Evolutionary conservation across 2,888 invertebrate species (phyloP).

Genomic region (Rhagonycha lutea): DNA sequence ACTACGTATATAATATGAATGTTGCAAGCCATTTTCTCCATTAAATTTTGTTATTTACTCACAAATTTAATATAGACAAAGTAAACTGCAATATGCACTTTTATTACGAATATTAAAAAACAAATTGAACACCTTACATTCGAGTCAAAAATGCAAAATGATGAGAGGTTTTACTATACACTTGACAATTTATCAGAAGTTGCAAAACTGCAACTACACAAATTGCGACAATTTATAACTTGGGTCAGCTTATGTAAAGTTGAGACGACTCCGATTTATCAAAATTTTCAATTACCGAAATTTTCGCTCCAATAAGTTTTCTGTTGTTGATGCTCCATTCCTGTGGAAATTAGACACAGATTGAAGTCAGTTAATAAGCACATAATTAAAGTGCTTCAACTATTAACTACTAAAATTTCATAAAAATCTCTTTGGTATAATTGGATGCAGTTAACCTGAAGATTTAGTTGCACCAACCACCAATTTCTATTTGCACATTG

Average conservation of each 20-base stretch:
- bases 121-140: not conserved
- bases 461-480: not conserved
- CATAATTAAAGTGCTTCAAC: not conserved
- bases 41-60: not conserved
- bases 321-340: not conserved
- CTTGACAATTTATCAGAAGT: not conserved
- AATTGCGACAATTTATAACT: not conserved
- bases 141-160: not conserved
- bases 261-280: not conserved
- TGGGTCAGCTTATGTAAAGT: not conserved
- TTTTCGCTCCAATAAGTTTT: not conserved
- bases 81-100: not conserved
- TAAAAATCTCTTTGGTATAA: not conserved
- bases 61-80: not conserved
- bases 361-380: not conserved
- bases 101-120: not conserved
- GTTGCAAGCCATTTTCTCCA: not conserved
- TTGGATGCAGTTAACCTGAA: not conserved
- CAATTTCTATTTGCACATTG: not conserved
- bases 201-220: not conserved
- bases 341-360: not conserved
- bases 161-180: not conserved
- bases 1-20: not conserved
- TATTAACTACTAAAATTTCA: too few species aligned
- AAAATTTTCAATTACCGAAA: not conserved